Evolutionary conservation across 2,113 vertebrate species (phyloP).

Genomic region (Propithecus coquereli): DNA sequence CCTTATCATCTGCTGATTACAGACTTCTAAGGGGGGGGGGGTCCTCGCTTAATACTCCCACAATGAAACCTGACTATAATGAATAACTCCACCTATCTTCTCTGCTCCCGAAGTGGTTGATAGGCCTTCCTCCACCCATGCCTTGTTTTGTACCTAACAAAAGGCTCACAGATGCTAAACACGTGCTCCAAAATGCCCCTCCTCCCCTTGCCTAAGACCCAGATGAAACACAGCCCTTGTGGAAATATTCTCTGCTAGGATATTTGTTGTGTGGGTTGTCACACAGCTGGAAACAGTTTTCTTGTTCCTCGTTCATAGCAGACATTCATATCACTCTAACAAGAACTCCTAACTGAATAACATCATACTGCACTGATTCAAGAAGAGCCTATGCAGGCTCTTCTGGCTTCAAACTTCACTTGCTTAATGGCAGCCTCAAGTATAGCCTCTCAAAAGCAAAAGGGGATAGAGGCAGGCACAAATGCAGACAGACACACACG

Average conservation of each 20-base stretch:
- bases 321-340: neutral
- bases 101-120: neutral
- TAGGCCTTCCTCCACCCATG: neutral
- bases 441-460: neutral
- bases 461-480: neutral
- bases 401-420: neutral
- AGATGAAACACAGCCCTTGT: neutral
- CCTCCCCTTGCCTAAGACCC: neutral
- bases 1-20: slow-evolving; percentile 31
- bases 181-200: neutral
- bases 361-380: neutral
- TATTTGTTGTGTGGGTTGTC: neutral
- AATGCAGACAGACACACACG: neutral
- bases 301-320: neutral
- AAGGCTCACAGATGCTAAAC: neutral
- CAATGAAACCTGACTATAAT: neutral
- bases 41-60: neutral
- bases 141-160: slow-evolving; percentile 19
- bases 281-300: slow-evolving; percentile 37
- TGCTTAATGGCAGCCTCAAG: fast-evolving
- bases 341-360: neutral
- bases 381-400: fast-evolving
- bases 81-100: slow-evolving; percentile 1
- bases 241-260: neutral
- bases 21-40: neutral